Conservation (phyloP, 1,140 invertebrate species). For the Leptinotarsa undecemlineata region DNA sequence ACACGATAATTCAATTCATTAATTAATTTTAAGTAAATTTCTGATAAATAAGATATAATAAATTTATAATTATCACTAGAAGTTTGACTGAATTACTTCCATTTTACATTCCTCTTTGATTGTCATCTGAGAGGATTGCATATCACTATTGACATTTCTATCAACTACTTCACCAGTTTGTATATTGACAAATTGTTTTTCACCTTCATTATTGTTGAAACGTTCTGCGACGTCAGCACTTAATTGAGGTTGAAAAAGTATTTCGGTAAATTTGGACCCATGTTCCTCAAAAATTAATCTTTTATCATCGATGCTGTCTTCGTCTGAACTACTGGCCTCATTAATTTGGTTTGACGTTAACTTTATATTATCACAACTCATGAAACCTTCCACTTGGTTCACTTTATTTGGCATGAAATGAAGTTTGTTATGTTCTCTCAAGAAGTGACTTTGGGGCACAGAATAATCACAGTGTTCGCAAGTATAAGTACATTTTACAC, state of each 20-base stretch:
- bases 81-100: slow-evolving; percentile 51
- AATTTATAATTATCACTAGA: slow-evolving; percentile 52
- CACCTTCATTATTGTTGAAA: slow-evolving; percentile 54
- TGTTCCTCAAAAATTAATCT: slow-evolving; percentile 55
- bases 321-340: slow-evolving; percentile 42
- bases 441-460: slow-evolving; percentile 74
- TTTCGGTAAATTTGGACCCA: slow-evolving; percentile 42
- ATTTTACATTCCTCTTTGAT: slow-evolving; percentile 22
- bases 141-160: slow-evolving; percentile 38
- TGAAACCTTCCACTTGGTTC: slow-evolving; percentile 67
- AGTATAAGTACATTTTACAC: slow-evolving; percentile 63
- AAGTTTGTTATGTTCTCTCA: slow-evolving; percentile 78
- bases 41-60: slow-evolving; percentile 28
- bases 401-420: slow-evolving; percentile 68
- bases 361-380: slow-evolving; percentile 62
- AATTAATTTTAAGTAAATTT: slow-evolving; percentile 35
- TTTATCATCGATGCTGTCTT: slow-evolving; percentile 47
- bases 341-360: slow-evolving; percentile 54
- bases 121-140: slow-evolving; percentile 12
- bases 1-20: slow-evolving; percentile 36
- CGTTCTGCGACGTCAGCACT: slow-evolving; percentile 37
- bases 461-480: slow-evolving; percentile 86
- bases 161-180: slow-evolving; percentile 59
- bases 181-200: slow-evolving; percentile 61
- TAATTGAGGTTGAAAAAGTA: slow-evolving; percentile 40